Conservation (phyloP, 2,113 vertebrate genomes). For the Sclerurus mexicanus region DNA sequence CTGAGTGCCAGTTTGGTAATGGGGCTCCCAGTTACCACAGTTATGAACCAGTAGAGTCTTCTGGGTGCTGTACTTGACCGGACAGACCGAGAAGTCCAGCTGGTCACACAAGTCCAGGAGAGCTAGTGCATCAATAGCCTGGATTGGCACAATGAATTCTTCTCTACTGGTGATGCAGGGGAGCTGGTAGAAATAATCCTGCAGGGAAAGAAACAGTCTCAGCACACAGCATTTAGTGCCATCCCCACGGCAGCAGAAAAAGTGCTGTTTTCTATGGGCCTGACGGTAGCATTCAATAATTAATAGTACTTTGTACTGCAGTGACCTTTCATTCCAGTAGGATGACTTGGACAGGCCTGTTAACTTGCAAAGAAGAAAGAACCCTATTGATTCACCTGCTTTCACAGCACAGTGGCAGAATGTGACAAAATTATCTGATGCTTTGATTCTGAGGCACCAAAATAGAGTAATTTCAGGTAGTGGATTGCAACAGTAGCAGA, state of each 20-base stretch:
- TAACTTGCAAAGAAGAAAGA: slow-evolving; percentile 1
- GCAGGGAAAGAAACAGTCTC: neutral
- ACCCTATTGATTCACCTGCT: neutral
- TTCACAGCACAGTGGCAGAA: neutral
- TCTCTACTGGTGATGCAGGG: slow-evolving; percentile 83
- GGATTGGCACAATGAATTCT: slow-evolving; percentile 80
- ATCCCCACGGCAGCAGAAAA: neutral
- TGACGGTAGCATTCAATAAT: neutral
- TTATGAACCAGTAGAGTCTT: slow-evolving; percentile 81
- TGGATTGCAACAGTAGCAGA: neutral
- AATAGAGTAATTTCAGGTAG: neutral
- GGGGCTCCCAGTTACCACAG: slow-evolving; percentile 75
- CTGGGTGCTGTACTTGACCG: slow-evolving; percentile 80
- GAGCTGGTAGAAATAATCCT: slow-evolving; percentile 86
- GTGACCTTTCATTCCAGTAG: neutral
- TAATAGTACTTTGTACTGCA: neutral
- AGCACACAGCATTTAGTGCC: neutral
- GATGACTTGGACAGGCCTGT: neutral
- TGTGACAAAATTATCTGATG: neutral
- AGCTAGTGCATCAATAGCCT: slow-evolving; percentile 78
- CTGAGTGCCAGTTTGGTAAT: slow-evolving; percentile 72
- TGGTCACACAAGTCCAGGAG: slow-evolving; percentile 83
- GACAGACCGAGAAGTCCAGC: slow-evolving; percentile 76
- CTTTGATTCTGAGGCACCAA: neutral
- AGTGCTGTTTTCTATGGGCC: neutral